phyloP scores from a whole-genome alignment of 2,113 vertebrate species.

The Lepisosteus osseus region DNA sequence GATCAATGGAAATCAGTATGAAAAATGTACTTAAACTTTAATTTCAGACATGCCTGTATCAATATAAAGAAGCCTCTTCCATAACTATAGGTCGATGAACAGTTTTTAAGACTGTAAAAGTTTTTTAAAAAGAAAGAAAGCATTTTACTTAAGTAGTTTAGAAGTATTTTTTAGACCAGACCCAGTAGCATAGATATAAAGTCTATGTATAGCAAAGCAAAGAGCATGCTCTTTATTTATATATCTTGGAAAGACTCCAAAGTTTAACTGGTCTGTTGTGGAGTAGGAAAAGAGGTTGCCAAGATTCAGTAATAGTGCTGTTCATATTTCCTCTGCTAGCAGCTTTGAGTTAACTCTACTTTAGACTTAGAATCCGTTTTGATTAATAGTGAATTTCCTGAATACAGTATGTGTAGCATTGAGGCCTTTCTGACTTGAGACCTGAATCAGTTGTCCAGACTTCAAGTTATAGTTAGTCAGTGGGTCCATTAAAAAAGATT shows the following conservation, averaged over 20 bases:
- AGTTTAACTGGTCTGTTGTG: conserved; percentile 3
- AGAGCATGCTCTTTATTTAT: conserved; percentile 14
- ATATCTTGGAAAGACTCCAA: conserved; percentile 11
- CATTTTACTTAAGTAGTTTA: too few species aligned
- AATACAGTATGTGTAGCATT: not conserved
- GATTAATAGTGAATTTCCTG: too few species aligned
- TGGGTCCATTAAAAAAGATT: too few species aligned
- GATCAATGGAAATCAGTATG: too few species aligned
- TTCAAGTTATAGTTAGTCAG: not conserved
- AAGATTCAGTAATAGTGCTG: not conserved
- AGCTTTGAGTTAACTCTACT: not conserved
- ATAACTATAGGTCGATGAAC: too few species aligned
- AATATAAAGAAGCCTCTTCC: too few species aligned
- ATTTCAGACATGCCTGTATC: too few species aligned
- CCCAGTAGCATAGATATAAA: too few species aligned
- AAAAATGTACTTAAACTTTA: too few species aligned
- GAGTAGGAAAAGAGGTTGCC: not conserved
- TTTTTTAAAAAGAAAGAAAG: too few species aligned
- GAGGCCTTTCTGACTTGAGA: not conserved
- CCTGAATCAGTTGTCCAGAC: not conserved
- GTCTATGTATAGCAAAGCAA: conserved; percentile 1
- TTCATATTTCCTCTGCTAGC: conserved; percentile 7
- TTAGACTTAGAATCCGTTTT: not conserved
- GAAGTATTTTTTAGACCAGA: too few species aligned
- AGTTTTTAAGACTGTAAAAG: too few species aligned